Evolutionary conservation across 2,888 invertebrate genomes (phyloP), one percentile per base, ranked within the genome.

Genomic region (Chouioia cunea): DNA sequence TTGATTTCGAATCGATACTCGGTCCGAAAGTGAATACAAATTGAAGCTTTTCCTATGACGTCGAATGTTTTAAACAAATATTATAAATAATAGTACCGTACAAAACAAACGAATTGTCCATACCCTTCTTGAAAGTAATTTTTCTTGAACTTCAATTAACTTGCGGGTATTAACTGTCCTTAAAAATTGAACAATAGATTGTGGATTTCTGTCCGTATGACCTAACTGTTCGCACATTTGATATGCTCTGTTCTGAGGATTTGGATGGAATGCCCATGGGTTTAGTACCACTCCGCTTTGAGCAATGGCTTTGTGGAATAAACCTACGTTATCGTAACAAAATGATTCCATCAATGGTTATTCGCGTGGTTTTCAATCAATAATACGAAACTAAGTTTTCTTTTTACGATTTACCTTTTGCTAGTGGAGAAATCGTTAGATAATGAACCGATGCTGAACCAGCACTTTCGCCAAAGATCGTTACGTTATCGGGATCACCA

Each of bases 251-350:
- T 60, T 44, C 12, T 18, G 70, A 1, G 79, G 75, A 16, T 77
- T 58, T 4, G 57, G n/a, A 2, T 56, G 43, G 15, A 63, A 16
- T 4, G 77, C 74, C 81, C 80, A 82, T 0, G 78, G 76, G 74
- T 79, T 81, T 0, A 71, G 1, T 0, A 62, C 71, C 0, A 74
- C 75, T 2, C 83, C 83, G 56, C 84, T 84, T 65, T 83, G 83
- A 0, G 67, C 6, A 50, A 84, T 83, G 0, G 77, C 82, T 69
- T 82, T 83, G 65, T 83, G 82, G 60, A 80, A 83, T 44, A 84
- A 75, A 52, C 83, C 84, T 84, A 56, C 14, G 73, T 73, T 47
- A 56, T 8, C 36, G 27, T 4, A 27, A 36, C 36, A 36, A 8
- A 36, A 36, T 36, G 1, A 36, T 8, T 1, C 12, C 10, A 36